Evolutionary conservation across 2,113 vertebrate species (phyloP).

Genomic region (Melanotaenia duboulayi): DNA sequence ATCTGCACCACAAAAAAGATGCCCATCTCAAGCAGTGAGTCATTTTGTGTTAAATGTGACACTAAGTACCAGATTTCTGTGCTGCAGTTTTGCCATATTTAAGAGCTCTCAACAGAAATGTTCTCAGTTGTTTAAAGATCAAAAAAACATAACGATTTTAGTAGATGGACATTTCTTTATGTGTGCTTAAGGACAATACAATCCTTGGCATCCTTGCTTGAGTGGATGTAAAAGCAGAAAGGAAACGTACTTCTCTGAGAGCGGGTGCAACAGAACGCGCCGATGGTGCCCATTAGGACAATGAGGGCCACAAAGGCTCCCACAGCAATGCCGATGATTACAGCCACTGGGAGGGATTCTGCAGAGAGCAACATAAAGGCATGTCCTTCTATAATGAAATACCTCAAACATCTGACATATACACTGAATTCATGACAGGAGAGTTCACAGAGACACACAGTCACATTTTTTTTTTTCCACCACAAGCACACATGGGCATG

Average conservation of each 20-base stretch:
- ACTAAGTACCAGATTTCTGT: not conserved
- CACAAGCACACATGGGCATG: not conserved
- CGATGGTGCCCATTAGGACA: slow-evolving; percentile 96
- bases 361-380: slow-evolving; percentile 71
- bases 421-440: slow-evolving; percentile 1
- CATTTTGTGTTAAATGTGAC: slow-evolving; percentile 13
- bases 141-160: slow-evolving; percentile 14
- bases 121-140: not conserved
- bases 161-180: slow-evolving; percentile 62
- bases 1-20: slow-evolving; percentile 62
- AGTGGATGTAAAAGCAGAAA: not conserved
- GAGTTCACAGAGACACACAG: not conserved
- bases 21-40: slow-evolving; percentile 59
- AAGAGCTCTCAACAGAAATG: not conserved
- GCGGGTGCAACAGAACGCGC: slow-evolving; percentile 97
- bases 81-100: not conserved
- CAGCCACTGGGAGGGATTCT: slow-evolving; percentile 96
- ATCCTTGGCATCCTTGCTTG: slow-evolving; percentile 50
- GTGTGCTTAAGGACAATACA: slow-evolving; percentile 42
- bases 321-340: slow-evolving; percentile 98
- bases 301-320: slow-evolving; percentile 96
- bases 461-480: not conserved
- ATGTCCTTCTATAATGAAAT: slow-evolving; percentile 52
- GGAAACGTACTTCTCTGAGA: slow-evolving; percentile 95
- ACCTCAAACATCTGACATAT: slow-evolving; percentile 17